Conservation (phyloP, 1,140 invertebrate species). For the Solenopsis fugax region DNA sequence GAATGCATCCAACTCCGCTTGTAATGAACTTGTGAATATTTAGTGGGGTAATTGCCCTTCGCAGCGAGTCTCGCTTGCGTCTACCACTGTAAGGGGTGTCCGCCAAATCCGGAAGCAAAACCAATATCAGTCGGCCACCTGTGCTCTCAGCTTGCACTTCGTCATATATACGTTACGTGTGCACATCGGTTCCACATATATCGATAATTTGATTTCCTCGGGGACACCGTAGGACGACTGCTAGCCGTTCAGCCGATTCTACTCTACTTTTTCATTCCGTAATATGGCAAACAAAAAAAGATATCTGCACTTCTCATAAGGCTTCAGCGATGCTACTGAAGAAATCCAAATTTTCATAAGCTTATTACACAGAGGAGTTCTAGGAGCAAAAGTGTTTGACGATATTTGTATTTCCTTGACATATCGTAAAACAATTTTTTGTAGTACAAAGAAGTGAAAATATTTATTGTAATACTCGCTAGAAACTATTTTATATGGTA, state of each 20-base stretch:
- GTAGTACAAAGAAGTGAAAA: background rate
- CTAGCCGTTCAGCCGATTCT: conserved; percentile 42
- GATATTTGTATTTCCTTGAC: background rate
- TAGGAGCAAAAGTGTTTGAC: background rate
- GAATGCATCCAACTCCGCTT: conserved; percentile 80
- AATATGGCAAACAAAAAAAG: conserved; percentile 49
- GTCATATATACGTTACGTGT: conserved; percentile 63
- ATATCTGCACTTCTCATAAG: background rate
- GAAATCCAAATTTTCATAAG: conserved; percentile 15
- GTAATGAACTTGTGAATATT: conserved; percentile 87
- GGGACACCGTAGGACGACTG: conserved; percentile 57
- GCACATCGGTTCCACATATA: conserved; percentile 40
- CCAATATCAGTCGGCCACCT: conserved; percentile 78
- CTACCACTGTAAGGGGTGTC: conserved; percentile 68
- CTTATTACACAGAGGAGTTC: background rate
- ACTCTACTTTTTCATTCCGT: conserved; percentile 1
- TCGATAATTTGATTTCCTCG: conserved; percentile 77
- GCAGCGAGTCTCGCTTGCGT: conserved; percentile 73
- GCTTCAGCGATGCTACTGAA: background rate
- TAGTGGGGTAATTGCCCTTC: conserved; percentile 85
- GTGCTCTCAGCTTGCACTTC: conserved; percentile 72
- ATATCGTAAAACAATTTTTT: background rate
- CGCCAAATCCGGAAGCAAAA: conserved; percentile 76
- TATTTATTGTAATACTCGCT: background rate
- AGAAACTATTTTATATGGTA: background rate